Evolutionary conservation across 2,888 invertebrate genomes (phyloP).

Genomic region (Caenorhabditis becei): DNA sequence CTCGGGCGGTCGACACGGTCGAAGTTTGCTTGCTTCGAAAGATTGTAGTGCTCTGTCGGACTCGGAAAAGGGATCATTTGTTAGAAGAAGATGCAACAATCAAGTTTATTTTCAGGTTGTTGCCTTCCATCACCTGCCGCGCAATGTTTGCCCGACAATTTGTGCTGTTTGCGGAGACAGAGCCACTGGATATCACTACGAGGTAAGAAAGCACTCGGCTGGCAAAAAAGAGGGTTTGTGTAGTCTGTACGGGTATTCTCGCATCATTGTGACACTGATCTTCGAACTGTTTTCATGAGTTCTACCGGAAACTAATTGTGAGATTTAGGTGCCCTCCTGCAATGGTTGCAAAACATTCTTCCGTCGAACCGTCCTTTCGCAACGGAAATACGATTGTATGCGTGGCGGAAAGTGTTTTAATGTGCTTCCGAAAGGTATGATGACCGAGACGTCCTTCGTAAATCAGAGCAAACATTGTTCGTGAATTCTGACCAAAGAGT

Average conservation of each 20-base stretch:
- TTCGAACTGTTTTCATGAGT: neutral
- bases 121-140: constrained; percentile 62
- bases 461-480: constrained; percentile 6
- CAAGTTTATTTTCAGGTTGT: constrained; percentile 60
- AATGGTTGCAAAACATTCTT: constrained; percentile 71
- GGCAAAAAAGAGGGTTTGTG: constrained; percentile 7
- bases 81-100: constrained; percentile 26
- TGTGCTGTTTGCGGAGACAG: constrained; percentile 71
- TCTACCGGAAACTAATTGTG: constrained; percentile 11
- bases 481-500: constrained; percentile 6
- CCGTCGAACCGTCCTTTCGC: constrained; percentile 59
- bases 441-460: constrained; percentile 1
- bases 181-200: constrained; percentile 74
- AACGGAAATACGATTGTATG: constrained; percentile 61
- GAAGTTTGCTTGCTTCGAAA: constrained; percentile 7
- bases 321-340: constrained; percentile 68
- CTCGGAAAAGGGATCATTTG: constrained; percentile 18
- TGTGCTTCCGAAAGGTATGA: constrained; percentile 64
- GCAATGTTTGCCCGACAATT: constrained; percentile 70
- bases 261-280: constrained; percentile 47
- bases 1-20: neutral
- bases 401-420: constrained; percentile 64
- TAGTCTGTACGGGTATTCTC: constrained; percentile 25
- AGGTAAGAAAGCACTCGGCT: constrained; percentile 50
- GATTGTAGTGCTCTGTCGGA: constrained; percentile 19